Base-by-base conservation (phyloP, 2,113 vertebrate species). In the Anhinga anhinga region DNA sequence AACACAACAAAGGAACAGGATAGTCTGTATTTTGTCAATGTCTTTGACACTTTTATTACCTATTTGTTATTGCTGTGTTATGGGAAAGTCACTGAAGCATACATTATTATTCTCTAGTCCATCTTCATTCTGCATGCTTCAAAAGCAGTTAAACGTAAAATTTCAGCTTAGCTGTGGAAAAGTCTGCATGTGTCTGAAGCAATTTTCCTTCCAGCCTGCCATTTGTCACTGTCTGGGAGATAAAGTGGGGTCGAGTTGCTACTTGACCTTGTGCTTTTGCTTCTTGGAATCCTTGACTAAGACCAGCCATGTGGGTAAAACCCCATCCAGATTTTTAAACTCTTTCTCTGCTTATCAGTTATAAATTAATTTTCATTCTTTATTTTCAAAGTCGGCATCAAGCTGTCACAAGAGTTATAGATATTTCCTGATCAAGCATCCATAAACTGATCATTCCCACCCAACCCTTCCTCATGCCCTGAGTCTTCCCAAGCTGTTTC, bases 11-110 rank as follows among this genome's bases (percentile, higher is more conserved):
- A 90, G 87, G 53, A 95, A 88, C 56, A 80, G 53, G 70, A 76
- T 49, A 80, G 40, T 38, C 66, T 88, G 78, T 85, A 56, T 94
- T 96, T 96, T 91, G 66, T 88, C 84, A 80, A 2, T 82, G 81
- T 76, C 78, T 61, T 38, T 84, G 84, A 56, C 58, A 65, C 36
- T 88, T 97, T 82, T 88, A 95, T 87, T 80, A 59, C 82, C 49
- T 34, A 38, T 92, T 94, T 96, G 82, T 95, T 94, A 76, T 70
- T 88, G 27, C 58, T 73, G 36, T n/a, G 32, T 61, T 93, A 87
- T 44, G 58, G 25, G 58, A 66, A 96, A 95, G 78, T 70, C 78
- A 61, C 40, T 76, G 74, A 81, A 89, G 66, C 62, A 53, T 65
- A 62, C 15, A 22, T 82, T 82, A 47, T 87, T 93, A 65, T 85